Conservation (phyloP, 2,888 invertebrate species). For the Parnassius glacialis region DNA sequence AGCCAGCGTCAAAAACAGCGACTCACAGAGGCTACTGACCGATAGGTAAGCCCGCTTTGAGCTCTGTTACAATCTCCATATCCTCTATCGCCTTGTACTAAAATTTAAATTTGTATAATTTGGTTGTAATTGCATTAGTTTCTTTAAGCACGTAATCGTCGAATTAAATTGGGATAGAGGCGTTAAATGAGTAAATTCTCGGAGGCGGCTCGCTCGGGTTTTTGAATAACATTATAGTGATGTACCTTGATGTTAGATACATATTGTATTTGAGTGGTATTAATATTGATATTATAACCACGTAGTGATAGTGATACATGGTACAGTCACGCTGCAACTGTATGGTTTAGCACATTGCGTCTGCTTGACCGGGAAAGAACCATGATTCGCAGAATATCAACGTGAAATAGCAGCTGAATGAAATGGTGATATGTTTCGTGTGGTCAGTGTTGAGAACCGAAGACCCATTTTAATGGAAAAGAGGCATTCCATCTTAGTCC, state of each 20-base stretch:
- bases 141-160: constrained; percentile 49
- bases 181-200: constrained; percentile 55
- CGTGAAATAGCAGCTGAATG: no score
- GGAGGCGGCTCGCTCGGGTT: constrained; percentile 40
- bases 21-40: constrained; percentile 37
- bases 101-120: constrained; percentile 5
- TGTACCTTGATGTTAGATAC: constrained; percentile 7
- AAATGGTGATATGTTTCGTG: no score
- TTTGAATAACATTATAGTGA: constrained; percentile 31
- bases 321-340: no score
- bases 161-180: constrained; percentile 54
- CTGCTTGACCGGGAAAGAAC: no score
- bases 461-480: no score
- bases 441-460: no score
- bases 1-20: constrained; percentile 30
- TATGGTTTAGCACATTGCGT: no score
- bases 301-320: no score
- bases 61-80: neutral
- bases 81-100: constrained; percentile 3
- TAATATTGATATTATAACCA: no score
- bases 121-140: constrained; percentile 25
- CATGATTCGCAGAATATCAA: no score
- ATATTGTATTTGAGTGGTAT: no score
- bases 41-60: constrained; percentile 28
- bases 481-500: no score